A percentile compares a stretch with the other conserved stretches of the same genome.
Evolutionary conservation across 2,888 invertebrate species (phyloP).

Genomic region (Crematogaster levior): DNA sequence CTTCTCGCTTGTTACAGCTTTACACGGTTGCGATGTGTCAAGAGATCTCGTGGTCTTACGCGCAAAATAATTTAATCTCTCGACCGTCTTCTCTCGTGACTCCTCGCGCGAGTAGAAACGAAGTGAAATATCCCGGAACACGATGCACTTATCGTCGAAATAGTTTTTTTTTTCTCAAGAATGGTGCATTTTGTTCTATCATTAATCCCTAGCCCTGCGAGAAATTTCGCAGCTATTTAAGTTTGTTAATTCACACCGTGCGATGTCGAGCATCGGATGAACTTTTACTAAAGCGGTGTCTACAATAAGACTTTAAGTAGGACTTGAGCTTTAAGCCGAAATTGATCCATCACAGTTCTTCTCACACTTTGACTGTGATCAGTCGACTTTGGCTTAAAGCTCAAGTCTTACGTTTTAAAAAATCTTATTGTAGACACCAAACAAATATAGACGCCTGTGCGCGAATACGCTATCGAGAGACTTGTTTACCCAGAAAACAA

Average conservation of each 20-base stretch:
- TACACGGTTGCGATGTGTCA: not conserved
- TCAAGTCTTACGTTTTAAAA: no score
- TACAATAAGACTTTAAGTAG: no score
- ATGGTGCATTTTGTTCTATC: not conserved
- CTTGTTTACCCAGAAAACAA: no score
- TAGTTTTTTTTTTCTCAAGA: not conserved
- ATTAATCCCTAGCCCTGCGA: not conserved
- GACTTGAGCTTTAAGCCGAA: no score
- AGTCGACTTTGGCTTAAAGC: no score
- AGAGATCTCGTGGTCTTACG: not conserved
- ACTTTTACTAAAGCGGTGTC: not conserved
- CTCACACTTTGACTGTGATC: no score
- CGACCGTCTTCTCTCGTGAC: conserved; percentile 22
- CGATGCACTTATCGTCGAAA: not conserved
- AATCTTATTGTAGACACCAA: no score
- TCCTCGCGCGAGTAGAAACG: not conserved
- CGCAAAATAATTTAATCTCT: conserved; percentile 35
- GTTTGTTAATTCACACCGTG: not conserved
- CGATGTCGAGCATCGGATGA: not conserved
- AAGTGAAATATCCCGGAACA: not conserved
- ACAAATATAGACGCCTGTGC: not conserved
- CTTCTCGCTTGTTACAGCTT: not conserved
- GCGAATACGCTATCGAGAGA: not conserved
- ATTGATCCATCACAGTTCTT: no score
- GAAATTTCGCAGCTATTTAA: not conserved